phyloP scores from a whole-genome alignment of 2,888 invertebrate genomes.

The Ferdinandea cuprea region DNA sequence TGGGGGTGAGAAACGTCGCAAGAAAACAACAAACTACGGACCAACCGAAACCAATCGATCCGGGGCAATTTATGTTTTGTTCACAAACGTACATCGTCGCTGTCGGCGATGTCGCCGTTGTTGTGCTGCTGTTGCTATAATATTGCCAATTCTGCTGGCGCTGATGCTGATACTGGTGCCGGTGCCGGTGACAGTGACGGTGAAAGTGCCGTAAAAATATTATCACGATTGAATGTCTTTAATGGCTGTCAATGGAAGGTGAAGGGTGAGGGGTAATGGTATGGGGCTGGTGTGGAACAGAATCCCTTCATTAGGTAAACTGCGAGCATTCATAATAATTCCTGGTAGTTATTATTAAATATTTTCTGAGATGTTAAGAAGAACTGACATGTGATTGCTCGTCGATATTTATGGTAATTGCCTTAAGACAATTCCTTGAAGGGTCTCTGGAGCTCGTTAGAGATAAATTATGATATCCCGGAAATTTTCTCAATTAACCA shows the following conservation, averaged over 20 bases:
- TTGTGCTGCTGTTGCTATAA: background rate
- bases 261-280: too few species aligned
- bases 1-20: slow-evolving; percentile 37
- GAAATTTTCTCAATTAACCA: background rate
- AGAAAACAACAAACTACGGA: background rate
- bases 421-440: background rate
- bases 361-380: background rate
- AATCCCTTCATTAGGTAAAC: slow-evolving; percentile 11
- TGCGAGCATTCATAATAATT: slow-evolving; percentile 35
- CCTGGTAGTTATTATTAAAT: slow-evolving; percentile 24
- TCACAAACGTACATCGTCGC: slow-evolving; percentile 6
- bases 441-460: slow-evolving; percentile 9
- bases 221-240: slow-evolving; percentile 64
- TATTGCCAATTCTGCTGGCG: slow-evolving; percentile 5
- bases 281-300: too few species aligned
- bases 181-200: slow-evolving; percentile 8
- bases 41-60: slow-evolving; percentile 65
- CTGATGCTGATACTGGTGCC: slow-evolving; percentile 12
- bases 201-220: slow-evolving; percentile 51
- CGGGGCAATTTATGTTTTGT: slow-evolving; percentile 65
- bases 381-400: background rate
- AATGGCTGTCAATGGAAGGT: slow-evolving; percentile 42
- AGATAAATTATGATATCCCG: background rate
- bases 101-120: background rate
- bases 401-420: slow-evolving; percentile 29